phyloP scores from a whole-genome alignment of 2,888 invertebrate species.

The Pachymerium ferrugineum region DNA sequence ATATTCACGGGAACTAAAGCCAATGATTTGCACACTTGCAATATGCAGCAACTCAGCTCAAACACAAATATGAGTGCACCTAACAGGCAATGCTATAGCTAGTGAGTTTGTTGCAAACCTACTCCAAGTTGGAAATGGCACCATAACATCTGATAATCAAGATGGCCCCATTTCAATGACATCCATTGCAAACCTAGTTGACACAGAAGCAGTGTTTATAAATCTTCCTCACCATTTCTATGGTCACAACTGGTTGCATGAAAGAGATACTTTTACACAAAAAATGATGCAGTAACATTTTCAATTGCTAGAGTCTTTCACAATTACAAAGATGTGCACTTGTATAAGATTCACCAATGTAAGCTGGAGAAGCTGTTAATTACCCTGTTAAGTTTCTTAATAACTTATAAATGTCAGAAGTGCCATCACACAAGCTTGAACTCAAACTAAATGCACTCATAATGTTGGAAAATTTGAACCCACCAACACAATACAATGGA shows the following conservation, averaged over 20 bases:
- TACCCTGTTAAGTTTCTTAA: conserved; percentile 39
- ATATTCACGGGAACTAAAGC: neutral
- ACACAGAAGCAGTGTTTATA: no score
- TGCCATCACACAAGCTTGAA: conserved; percentile 39
- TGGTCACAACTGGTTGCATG: conserved; percentile 36
- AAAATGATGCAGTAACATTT: conserved; percentile 37
- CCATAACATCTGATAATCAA: neutral
- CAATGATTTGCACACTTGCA: neutral
- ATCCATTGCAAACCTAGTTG: neutral
- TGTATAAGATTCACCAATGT: conserved; percentile 36
- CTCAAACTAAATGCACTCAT: conserved; percentile 39
- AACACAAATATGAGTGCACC: neutral
- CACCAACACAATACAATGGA: conserved; percentile 41
- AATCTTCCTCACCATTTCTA: conserved; percentile 23
- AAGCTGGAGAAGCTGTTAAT: conserved; percentile 36
- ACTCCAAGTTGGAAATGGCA: neutral
- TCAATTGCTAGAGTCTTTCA: conserved; percentile 35
- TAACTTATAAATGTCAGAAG: conserved; percentile 37
- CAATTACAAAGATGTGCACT: neutral
- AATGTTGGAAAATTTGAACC: conserved; percentile 40
- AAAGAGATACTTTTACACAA: conserved; percentile 38
- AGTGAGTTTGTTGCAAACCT: neutral
- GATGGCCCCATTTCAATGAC: neutral
- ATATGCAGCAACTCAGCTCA: neutral
- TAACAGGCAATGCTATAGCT: neutral